Base-by-base conservation (phyloP, 2,113 vertebrate species). In the Varanus salvator region DNA sequence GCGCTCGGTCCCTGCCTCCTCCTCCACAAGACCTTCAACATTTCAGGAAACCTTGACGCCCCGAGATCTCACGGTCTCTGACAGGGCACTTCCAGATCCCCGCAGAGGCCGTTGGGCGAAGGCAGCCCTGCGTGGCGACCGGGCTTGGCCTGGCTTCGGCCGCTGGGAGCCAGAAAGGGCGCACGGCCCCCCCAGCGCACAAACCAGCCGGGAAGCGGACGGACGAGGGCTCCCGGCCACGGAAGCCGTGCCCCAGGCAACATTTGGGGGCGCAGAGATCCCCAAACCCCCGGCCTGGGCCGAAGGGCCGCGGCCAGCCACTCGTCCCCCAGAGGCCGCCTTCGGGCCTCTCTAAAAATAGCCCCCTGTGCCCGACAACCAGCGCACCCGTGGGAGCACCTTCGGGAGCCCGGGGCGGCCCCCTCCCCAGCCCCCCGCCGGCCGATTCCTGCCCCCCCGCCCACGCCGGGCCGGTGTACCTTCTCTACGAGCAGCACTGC, bases 311-410 rank as follows among this genome's bases (percentile, higher is more conserved):
- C n/a, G n/a, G n/a, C 31, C 23, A 31, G 52, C 50, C 90, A 5
- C 80, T 52, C 8, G 8, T 3, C 85, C 82, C 6, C 11, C 84
- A 3, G 8, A 54, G 0, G 90, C 90, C 12, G 21, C 90, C 17
- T 48, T 91, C 84, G 0, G 85, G 60, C 86, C 92, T 83, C 0
- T n/a, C 93, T 90, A 93, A 92, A 95, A 95, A 93, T 92, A 95
- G 3, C 90, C 84, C 44, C 29, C 48, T 0, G 0, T 0, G 27
- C 44, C 54, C 8, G 0, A 78, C 93, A 29, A 54, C 82, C n/a
- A 44, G 69, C 15, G 8, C 86, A 6, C 87, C 90, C 92, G 0
- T 5, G 54, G 29, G 8, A 0, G 66, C 23, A n/a, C 54, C 0
- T 4, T 9, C 38, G 0, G 0, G 50, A 12, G 7, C n/a, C 66